Base-by-base conservation (phyloP, 1,140 invertebrate species). In the Magallana gigas region DNA sequence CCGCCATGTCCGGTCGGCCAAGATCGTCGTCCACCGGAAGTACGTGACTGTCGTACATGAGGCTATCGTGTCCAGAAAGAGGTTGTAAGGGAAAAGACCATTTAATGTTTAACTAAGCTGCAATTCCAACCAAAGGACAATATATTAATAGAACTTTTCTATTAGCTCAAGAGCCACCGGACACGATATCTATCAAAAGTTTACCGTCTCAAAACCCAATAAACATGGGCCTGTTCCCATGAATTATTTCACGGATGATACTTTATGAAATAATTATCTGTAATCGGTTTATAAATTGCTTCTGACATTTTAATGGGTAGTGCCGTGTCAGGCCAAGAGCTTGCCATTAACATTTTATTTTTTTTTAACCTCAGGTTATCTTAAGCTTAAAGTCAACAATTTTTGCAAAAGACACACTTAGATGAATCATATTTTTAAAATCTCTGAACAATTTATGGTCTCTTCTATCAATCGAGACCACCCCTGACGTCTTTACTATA, bases 291-390 rank as follows among this genome's bases (percentile, higher is more conserved):
- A 64, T 64, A 64, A 5, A 16, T 18, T 18, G 18, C 60, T 16
- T 64, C 16, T 64, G 60, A 64, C 60, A 64, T 64, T 64, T 64
- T 64, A 64, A 64, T 64, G 60, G 60, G 14, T 7, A 64, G 60
- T 29, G 36, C 9, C 36, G 23, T 64, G 18, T 48, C 36, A 48
- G 36, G 36, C 36, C 36, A 48, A 48, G 36, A 48, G 36, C 68
- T 76, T 76, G 68, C 23, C 68, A 76, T 29, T 29, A 76, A 36
- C 23, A 29, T 76, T 76, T 36, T 76, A 12, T 11, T 12, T 76
- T 18, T 8, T 76, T 76, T 76, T 12, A 8, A 76, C 8, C 68
- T 12, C 11, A 14, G 18, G 18, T 76, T 29, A 9, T 29, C 9
- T 76, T 23, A 29, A 48, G 36, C 36, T 48, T 48, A 12, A 76